Evolutionary conservation across 1,140 invertebrate genomes (phyloP), one percentile per base, ranked within the genome.

Genomic region (Drosophila parabipectinata): DNA sequence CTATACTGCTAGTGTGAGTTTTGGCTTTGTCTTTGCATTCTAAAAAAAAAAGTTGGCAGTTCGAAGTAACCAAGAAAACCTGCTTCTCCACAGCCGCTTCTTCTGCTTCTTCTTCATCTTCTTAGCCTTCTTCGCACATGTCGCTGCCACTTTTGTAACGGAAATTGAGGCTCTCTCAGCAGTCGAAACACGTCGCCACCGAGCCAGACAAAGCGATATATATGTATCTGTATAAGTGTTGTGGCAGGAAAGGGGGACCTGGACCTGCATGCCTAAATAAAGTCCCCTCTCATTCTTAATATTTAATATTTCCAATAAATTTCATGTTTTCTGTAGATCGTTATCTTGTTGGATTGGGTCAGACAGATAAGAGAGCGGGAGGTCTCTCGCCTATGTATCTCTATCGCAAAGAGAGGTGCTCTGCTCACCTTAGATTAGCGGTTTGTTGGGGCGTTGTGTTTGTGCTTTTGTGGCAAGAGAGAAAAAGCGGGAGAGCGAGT

Each of bases 81-180:
- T 75, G 80, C 58, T 67, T 53, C 15, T 51, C 21, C 21, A 21
- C 21, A 21, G 39, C 39, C 8, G 58, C 44, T 18, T 26, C 63
- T n/a, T 28, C 37, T 12, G 4, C 26, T 26, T 26, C 44, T 18
- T 26, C 63, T n/a, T 26, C 44, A n/a, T 26, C 63, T n/a, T 28
- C 28, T 12, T 51, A 57, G 15, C 32, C 30, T 37, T 15, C 66
- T 50, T 57, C 28, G 55, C 72, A 60, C 56, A 67, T 78, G 75
- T 72, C 71, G 75, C 69, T 75, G 75, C 72, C 83, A 88, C 79
- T 75, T 85, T 87, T 85, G 82, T 88, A 87, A 87, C 82, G 82
- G 82, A 87, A 87, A 87, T 88, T 88, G 71, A 26, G 60, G 55
- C 53, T 14, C 69, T 75, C 55, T 67, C 61, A 60, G 60, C 50